Evolutionary conservation across 2,797 vertebrate species (phyloP).

Genomic region (Notamacropus eugenii): DNA sequence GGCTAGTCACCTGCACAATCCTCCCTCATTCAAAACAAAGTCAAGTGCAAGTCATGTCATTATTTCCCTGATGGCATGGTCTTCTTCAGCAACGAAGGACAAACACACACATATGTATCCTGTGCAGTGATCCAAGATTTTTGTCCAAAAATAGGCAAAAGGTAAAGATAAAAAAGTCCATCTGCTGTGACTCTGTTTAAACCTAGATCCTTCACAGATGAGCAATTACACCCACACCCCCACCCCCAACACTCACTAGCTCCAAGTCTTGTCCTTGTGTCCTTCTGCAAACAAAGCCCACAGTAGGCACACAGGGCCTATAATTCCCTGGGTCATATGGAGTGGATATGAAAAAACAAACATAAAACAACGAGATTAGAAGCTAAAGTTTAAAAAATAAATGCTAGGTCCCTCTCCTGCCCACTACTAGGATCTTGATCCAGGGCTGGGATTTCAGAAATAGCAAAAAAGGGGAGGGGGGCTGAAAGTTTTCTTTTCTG

Average conservation of each 20-base stretch:
- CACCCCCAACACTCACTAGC: background rate
- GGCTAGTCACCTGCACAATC: too few species aligned
- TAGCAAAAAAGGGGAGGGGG: constrained; percentile 4
- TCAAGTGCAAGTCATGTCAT: too few species aligned
- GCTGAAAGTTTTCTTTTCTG: constrained; percentile 49
- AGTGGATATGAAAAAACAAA: background rate
- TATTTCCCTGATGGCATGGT: too few species aligned
- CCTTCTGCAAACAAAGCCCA: constrained; percentile 6
- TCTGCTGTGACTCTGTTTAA: background rate
- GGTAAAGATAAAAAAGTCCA: background rate
- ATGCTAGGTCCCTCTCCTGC: background rate
- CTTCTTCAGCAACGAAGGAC: too few species aligned
- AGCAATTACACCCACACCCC: background rate
- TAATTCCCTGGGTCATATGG: background rate
- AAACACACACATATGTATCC: background rate
- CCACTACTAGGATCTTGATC: constrained; percentile 25
- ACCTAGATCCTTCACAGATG: background rate
- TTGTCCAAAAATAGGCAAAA: background rate
- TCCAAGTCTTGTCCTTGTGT: background rate
- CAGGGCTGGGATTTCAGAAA: constrained; percentile 12
- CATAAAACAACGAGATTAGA: background rate
- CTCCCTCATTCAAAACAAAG: too few species aligned
- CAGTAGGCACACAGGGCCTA: background rate
- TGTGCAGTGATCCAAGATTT: background rate
- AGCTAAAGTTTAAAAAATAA: background rate